phyloP scores from a whole-genome alignment of 2,797 vertebrate species.

The Clarias fuscus region DNA sequence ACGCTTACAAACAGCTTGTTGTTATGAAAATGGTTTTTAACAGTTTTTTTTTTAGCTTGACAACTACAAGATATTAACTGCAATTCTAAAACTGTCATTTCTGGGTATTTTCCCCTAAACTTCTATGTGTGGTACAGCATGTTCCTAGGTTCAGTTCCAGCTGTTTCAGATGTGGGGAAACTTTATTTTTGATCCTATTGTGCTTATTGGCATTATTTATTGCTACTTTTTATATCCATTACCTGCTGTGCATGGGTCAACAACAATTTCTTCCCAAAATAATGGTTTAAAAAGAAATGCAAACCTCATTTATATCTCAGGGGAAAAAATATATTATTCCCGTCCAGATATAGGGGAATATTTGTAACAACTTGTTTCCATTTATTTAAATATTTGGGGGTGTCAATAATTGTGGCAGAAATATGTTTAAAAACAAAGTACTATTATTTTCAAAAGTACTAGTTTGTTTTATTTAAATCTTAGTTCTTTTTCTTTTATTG shows the following conservation, averaged over 20 bases:
- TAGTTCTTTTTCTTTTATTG: not conserved
- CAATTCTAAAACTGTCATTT: not conserved
- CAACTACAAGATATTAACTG: not conserved
- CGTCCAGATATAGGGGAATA: too few relatives aligned
- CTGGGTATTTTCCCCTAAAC: not conserved
- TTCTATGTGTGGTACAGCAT: not conserved
- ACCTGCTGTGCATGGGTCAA: not conserved
- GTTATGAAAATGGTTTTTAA: slow-evolving; percentile 2
- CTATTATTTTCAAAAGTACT: not conserved
- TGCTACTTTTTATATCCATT: not conserved
- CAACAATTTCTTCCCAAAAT: not conserved
- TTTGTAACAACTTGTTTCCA: not conserved
- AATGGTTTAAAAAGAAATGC: not conserved
- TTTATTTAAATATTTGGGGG: not conserved
- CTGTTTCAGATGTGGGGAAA: not conserved
- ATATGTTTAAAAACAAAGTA: not conserved
- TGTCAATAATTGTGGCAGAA: not conserved
- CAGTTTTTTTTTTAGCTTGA: slow-evolving; percentile 10
- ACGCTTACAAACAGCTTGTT: not conserved
- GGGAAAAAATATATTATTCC: not conserved
- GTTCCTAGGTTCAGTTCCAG: too few relatives aligned
- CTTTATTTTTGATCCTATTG: not conserved
- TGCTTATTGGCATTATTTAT: not conserved
- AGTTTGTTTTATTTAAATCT: not conserved
- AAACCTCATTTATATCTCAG: not conserved